These are phyloP conservation scores for Silurus lanzhouensis DNA, from an alignment of 2,797 vertebrate species.

Conservation along the genomic window DNA sequence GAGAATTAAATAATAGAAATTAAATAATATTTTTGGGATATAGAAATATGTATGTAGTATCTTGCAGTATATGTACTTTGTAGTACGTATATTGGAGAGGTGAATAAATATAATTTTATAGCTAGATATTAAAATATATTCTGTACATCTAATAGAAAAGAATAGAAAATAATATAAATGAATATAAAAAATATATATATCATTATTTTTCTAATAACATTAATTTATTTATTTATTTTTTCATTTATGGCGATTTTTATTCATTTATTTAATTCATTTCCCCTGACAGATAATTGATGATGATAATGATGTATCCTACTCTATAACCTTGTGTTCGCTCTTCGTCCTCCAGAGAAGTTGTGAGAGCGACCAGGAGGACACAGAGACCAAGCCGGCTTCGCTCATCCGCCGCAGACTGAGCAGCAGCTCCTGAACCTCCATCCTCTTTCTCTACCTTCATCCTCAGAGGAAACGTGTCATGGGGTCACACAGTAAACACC, in stretches of 20 bases:
- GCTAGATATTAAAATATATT: background rate
- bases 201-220: background rate
- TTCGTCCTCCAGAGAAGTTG: slow-evolving; percentile 65
- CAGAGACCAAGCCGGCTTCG: slow-evolving; percentile 45
- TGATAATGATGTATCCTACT: background rate
- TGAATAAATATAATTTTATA: background rate
- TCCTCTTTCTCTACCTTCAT: slow-evolving; percentile 19
- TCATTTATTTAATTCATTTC: background rate
- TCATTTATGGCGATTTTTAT: background rate
- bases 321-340: background rate
- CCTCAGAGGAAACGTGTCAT: slow-evolving; percentile 4
- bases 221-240: background rate
- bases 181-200: background rate
- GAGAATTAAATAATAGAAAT: too few relatives aligned
- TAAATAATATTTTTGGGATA: too few relatives aligned
- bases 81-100: background rate
- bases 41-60: background rate
- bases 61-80: background rate
- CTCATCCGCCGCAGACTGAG: slow-evolving; percentile 61
- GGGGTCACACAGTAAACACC: background rate
- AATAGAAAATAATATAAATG: too few relatives aligned
- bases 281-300: background rate
- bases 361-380: slow-evolving; percentile 73
- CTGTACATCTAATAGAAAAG: background rate
- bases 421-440: slow-evolving; percentile 62